Evolutionary conservation across 2,113 vertebrate species (phyloP), one percentile per base, ranked within the genome.

Genomic region (Ctenodactylus gundi): DNA sequence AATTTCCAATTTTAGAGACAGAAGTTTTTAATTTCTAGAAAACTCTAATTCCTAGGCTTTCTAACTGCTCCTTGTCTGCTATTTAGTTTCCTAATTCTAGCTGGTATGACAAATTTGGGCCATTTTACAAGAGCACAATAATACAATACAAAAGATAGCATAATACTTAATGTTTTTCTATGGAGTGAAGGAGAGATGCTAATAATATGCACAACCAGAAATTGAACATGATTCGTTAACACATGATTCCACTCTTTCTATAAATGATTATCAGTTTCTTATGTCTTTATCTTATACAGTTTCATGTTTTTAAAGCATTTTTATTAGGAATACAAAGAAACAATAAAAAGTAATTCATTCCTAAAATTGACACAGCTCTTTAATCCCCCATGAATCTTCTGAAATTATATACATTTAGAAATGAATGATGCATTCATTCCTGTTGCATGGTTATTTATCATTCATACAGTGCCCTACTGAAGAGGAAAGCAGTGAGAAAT

Each of bases 331-430:
- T 29, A 82, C 27, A 77, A 41, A 89, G n/a, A 93, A 80, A 13
- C 21, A 86, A 36, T 72, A 76, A 77, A 84, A 82, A 57, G 10
- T 4, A 39, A 64, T 62, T 83, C 12, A 70, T 53, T 89, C 4
- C 68, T 95, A 49, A 94, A 90, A 81, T 25, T 34, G 46, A 93
- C 88, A 49, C 34, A 39, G 76, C 29, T 90, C 49, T 65, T 82
- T 29, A 82, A 31, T 46, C 4, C 23, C 14, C 41, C 44, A 27
- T 39, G 29, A 85, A 85, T 92, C 41, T 60, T 67, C 36, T 65
- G 64, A 85, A 78, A 72, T 65, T 44, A 34, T 60, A 7, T 75
- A 17, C 46, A 55, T 57, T 84, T 85, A 29, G 27, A 31, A 93
- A 82, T 73, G 68, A 91, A 76, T 65, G 31, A 17, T 84, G 36